phyloP scores from a whole-genome alignment of 2,888 invertebrate genomes.

The Dione juno region DNA sequence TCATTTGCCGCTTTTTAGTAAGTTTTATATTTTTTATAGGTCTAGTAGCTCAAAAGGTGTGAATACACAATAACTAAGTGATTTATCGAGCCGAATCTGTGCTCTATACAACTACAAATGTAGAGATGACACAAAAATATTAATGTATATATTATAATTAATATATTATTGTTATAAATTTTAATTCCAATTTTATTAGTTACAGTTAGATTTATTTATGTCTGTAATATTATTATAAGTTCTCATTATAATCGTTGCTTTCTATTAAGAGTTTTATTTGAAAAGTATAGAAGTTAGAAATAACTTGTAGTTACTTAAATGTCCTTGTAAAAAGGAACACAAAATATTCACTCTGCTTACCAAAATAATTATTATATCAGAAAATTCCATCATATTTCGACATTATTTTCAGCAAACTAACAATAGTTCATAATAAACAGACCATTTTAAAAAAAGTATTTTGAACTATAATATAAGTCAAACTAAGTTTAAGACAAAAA shows the following conservation, averaged over 20 bases:
- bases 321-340: not conserved
- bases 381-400: too few species aligned
- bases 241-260: not conserved
- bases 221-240: not conserved
- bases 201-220: too few species aligned
- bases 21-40: slow-evolving; percentile 35
- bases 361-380: too few species aligned
- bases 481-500: too few species aligned
- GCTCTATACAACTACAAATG: slow-evolving; percentile 55
- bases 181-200: too few species aligned
- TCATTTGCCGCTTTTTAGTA: slow-evolving; percentile 34
- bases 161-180: not conserved
- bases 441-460: too few species aligned
- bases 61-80: slow-evolving; percentile 62
- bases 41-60: slow-evolving; percentile 53
- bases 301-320: not conserved
- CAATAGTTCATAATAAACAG: too few species aligned
- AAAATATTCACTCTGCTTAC: not conserved
- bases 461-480: too few species aligned
- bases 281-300: not conserved
- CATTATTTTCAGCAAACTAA: too few species aligned
- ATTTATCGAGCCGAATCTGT: slow-evolving; percentile 71
- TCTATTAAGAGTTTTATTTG: not conserved
- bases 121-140: slow-evolving; percentile 55
- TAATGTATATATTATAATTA: not conserved